phyloP scores from a whole-genome alignment of 2,888 invertebrate species.

The Taenaris catops region DNA sequence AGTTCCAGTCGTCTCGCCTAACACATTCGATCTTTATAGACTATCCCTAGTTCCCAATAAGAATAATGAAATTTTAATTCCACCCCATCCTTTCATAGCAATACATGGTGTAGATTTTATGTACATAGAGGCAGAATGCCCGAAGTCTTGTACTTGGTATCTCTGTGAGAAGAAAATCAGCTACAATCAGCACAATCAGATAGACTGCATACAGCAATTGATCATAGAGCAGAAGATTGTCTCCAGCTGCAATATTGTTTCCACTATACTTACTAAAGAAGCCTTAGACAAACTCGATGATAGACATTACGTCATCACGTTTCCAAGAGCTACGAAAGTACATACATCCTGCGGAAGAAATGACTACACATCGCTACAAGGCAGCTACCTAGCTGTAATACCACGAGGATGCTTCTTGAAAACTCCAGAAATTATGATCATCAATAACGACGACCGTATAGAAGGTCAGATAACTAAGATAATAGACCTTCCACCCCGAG shows the following conservation, averaged over 20 bases:
- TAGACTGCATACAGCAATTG: constrained; percentile 19
- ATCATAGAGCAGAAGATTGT: constrained; percentile 21
- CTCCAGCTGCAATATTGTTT: constrained; percentile 7
- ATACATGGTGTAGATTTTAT: constrained; percentile 18
- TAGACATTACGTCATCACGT: background rate
- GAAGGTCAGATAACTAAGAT: too few species aligned
- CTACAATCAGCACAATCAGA: constrained; percentile 13
- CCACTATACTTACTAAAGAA: background rate
- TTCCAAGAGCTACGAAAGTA: constrained; percentile 1
- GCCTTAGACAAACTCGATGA: constrained; percentile 13
- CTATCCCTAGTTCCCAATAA: constrained; percentile 8
- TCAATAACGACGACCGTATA: too few species aligned
- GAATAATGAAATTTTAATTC: constrained; percentile 18
- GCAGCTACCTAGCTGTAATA: constrained; percentile 19
- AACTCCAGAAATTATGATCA: too few species aligned
- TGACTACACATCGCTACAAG: constrained; percentile 5
- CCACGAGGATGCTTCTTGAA: too few species aligned
- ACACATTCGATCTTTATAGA: background rate
- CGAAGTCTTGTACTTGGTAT: constrained; percentile 24
- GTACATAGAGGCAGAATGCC: constrained; percentile 30
- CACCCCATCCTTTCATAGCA: constrained; percentile 25
- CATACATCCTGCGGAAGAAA: background rate
- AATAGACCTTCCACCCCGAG: too few species aligned
- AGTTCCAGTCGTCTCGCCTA: background rate
- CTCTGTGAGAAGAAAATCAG: constrained; percentile 15